phyloP scores from a whole-genome alignment of 2,113 vertebrate species.

The Apteryx mantelli region DNA sequence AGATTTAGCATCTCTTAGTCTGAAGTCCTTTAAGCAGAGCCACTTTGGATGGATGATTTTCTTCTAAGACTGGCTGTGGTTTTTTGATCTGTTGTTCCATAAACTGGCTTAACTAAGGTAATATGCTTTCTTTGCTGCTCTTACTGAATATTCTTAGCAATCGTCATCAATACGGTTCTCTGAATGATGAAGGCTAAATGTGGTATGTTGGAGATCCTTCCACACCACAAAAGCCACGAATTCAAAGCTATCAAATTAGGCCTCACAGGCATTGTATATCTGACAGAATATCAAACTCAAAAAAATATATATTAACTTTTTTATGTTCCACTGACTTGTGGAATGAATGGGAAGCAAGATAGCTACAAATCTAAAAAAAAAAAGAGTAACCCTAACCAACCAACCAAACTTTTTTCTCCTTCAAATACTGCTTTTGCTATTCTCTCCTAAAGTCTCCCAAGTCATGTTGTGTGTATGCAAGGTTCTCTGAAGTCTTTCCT shows the following conservation, averaged over 20 bases:
- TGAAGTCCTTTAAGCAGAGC: neutral
- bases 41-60: neutral
- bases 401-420: neutral
- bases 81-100: neutral
- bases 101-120: neutral
- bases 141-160: neutral
- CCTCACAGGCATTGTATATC: neutral
- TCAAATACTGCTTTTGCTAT: neutral
- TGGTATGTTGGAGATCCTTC: neutral
- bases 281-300: neutral
- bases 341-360: neutral
- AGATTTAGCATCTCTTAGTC: neutral
- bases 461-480: neutral
- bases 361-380: neutral
- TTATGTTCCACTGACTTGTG: neutral
- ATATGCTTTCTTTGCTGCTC: neutral
- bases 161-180: neutral
- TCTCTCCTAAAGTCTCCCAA: neutral
- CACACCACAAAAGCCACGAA: neutral
- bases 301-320: neutral
- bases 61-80: neutral
- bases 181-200: neutral
- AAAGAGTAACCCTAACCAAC: neutral
- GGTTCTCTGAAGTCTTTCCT: neutral
- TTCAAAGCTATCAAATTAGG: neutral